Conservation (phyloP, 2,797 vertebrate species). For the Sphaeramia orbicularis region DNA sequence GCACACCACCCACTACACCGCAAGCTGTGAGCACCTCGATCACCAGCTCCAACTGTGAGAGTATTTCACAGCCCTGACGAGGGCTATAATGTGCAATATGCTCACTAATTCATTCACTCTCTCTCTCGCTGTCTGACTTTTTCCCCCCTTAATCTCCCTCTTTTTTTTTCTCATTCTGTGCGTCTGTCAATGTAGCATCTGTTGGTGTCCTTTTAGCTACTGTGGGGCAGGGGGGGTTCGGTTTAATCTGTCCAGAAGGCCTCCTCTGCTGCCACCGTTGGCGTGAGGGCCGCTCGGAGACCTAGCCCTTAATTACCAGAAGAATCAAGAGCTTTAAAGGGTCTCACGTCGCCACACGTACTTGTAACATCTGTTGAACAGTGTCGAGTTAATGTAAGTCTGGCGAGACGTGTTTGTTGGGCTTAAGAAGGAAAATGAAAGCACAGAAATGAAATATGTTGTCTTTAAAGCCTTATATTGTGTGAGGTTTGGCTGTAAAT, state of each 20-base stretch:
- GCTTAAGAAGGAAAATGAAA: background rate
- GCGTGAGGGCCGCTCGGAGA: slow-evolving; percentile 41
- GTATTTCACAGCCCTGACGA: slow-evolving; percentile 71
- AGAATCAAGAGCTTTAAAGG: slow-evolving; percentile 62
- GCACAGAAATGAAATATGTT: background rate
- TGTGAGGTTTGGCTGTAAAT: background rate
- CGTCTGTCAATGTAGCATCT: slow-evolving; percentile 60
- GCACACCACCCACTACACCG: slow-evolving; percentile 42
- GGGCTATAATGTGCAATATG: slow-evolving; percentile 76
- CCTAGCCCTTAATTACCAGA: slow-evolving; percentile 77
- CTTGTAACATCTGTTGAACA: slow-evolving; percentile 58
- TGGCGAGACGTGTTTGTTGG: slow-evolving; percentile 10
- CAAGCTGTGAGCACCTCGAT: slow-evolving; percentile 65
- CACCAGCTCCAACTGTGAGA: slow-evolving; percentile 63
- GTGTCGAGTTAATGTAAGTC: slow-evolving; percentile 19
- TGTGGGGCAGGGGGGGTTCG: slow-evolving; percentile 5
- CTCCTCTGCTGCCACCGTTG: slow-evolving; percentile 44
- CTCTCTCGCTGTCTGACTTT: slow-evolving; percentile 7
- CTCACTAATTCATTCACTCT: slow-evolving; percentile 61
- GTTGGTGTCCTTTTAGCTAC: slow-evolving; percentile 69
- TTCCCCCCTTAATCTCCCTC: slow-evolving; percentile 58
- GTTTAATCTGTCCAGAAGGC: slow-evolving; percentile 60
- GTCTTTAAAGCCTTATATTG: slow-evolving; percentile 1
- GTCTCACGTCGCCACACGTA: slow-evolving; percentile 35
- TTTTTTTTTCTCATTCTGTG: slow-evolving; percentile 35